Conservation (phyloP, 2,888 invertebrate species). For the Craniophora ligustri region DNA sequence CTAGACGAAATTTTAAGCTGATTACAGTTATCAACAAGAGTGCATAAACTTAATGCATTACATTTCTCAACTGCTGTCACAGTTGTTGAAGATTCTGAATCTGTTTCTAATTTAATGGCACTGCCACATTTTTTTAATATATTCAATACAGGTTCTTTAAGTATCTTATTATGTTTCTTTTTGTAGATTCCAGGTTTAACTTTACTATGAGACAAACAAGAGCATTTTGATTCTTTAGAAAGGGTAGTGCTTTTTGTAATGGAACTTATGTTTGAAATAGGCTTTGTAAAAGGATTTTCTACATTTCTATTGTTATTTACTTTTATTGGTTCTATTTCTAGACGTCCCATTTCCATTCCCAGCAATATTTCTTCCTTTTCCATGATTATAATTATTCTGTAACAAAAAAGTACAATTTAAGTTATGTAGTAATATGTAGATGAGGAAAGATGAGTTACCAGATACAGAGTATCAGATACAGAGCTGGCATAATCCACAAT, state of each 20-base stretch:
- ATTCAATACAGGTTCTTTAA: conserved; percentile 89
- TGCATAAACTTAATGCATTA: conserved; percentile 74
- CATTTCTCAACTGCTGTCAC: conserved; percentile 53
- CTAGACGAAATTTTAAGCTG: conserved; percentile 78
- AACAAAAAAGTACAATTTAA: conserved; percentile 27
- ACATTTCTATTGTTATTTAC: conserved; percentile 61
- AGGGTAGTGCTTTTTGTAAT: conserved; percentile 50
- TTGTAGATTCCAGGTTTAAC: conserved; percentile 70
- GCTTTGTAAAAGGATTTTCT: conserved; percentile 73
- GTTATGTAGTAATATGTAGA: too few species aligned
- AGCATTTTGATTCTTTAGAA: conserved; percentile 67
- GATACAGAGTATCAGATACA: too few species aligned
- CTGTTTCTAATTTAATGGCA: conserved; percentile 47
- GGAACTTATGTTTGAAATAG: conserved; percentile 41
- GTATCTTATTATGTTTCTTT: conserved; percentile 81
- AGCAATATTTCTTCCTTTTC: conserved; percentile 84
- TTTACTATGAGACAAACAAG: conserved; percentile 68
- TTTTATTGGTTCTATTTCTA: conserved; percentile 87
- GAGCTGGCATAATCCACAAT: too few species aligned
- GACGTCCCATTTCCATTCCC: conserved; percentile 85
- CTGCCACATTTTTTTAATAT: conserved; percentile 72
- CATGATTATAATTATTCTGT: conserved; percentile 67
- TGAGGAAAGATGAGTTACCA: too few species aligned
- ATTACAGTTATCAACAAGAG: conserved; percentile 81
- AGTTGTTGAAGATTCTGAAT: conserved; percentile 48